phyloP scores from a whole-genome alignment of 1,140 invertebrate species.

The Plectus sambesii region DNA sequence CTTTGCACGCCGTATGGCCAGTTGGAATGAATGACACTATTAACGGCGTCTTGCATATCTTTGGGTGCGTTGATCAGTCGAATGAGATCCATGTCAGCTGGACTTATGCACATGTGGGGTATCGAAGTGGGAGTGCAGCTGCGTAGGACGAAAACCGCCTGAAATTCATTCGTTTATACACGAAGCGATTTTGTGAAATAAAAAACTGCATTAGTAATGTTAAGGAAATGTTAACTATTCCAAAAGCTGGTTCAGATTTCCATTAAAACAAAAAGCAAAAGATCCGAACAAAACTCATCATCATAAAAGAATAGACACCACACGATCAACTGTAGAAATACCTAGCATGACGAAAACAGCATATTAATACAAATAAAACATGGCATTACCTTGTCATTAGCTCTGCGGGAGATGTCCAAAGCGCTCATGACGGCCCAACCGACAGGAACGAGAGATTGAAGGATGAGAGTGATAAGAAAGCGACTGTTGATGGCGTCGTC shows the following conservation, averaged over 20 bases:
- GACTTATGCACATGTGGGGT: slow-evolving; percentile 11
- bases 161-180: no score
- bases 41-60: not conserved
- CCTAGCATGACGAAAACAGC: not conserved
- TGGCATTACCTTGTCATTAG: slow-evolving; percentile 8
- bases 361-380: no score
- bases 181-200: no score
- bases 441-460: not conserved
- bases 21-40: not conserved
- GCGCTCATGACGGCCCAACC: slow-evolving; percentile 9
- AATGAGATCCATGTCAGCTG: not conserved
- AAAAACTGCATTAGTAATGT: no score
- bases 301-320: no score
- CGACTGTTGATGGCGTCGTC: slow-evolving; percentile 2
- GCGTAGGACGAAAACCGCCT: slow-evolving; percentile 6
- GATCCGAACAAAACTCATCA: not conserved
- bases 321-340: no score
- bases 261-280: no score
- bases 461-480: slow-evolving; percentile 4
- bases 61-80: slow-evolving; percentile 8
- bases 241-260: no score
- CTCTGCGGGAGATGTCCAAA: slow-evolving; percentile 7
- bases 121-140: slow-evolving; percentile 4
- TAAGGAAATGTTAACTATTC: no score
- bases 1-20: slow-evolving; percentile 2